phyloP scores from a whole-genome alignment of 92 coral and sea anemone genomes.

The Zoanthus solanderi region DNA sequence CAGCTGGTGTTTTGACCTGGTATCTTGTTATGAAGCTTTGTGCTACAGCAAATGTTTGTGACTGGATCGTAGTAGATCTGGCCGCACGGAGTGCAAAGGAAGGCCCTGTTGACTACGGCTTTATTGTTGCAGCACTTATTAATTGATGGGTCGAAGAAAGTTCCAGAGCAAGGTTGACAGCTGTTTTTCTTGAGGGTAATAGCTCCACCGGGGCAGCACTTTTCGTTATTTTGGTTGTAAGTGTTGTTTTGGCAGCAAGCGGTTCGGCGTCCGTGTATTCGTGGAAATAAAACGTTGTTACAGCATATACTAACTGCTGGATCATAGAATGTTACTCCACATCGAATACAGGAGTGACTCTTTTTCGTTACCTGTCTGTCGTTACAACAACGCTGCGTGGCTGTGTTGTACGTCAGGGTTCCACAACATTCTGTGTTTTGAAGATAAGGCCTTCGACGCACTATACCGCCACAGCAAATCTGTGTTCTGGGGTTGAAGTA shows the following conservation, averaged over 20 bases:
- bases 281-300: neutral
- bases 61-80: slow-evolving; percentile 21
- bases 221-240: slow-evolving; percentile 12
- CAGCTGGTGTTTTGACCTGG: slow-evolving; percentile 25
- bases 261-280: slow-evolving; percentile 22
- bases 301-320: slow-evolving; percentile 20
- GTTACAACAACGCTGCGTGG: neutral
- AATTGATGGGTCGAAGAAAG: slow-evolving; percentile 34
- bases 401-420: slow-evolving; percentile 1
- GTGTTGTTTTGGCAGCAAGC: slow-evolving; percentile 4
- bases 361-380: neutral
- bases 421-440: too few relatives aligned
- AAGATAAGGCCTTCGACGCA: too few relatives aligned
- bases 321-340: slow-evolving; percentile 16
- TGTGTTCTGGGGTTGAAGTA: neutral
- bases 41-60: slow-evolving; percentile 23
- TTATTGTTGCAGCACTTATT: slow-evolving; percentile 14
- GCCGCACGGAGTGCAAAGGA: slow-evolving; percentile 25
- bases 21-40: neutral
- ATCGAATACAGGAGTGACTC: neutral
- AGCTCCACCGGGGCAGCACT: slow-evolving; percentile 30
- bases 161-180: slow-evolving; percentile 42
- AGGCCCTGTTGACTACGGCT: neutral
- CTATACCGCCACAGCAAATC: too few relatives aligned
- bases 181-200: slow-evolving; percentile 8